A percentile compares a stretch with the other conserved stretches of the same genome.
Conservation (phyloP, 92 coral and sea anemone genomes). For the Epizoanthus fatuus region DNA sequence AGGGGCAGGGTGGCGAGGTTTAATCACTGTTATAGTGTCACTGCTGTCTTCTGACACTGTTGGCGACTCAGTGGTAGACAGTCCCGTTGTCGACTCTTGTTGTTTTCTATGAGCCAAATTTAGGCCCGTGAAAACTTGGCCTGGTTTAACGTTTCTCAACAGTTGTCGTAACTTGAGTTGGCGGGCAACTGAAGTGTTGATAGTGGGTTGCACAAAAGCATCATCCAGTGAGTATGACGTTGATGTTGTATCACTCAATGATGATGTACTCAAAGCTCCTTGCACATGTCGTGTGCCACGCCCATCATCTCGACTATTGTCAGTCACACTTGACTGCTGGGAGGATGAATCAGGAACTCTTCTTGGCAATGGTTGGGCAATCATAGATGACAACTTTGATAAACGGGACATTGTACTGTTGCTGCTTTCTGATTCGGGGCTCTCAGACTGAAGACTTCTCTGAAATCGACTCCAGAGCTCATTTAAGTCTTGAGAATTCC, state of each 20-base stretch:
- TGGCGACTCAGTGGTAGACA: slow-evolving; percentile 36
- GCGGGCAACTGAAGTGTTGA: slow-evolving; percentile 70
- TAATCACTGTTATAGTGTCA: slow-evolving; percentile 12
- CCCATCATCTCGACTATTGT: slow-evolving; percentile 36
- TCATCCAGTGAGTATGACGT: slow-evolving; percentile 69
- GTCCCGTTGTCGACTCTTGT: slow-evolving; percentile 45
- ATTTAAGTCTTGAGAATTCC: slow-evolving; percentile 68
- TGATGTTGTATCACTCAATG: slow-evolving; percentile 74
- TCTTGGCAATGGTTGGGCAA: slow-evolving; percentile 72
- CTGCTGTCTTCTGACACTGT: slow-evolving; percentile 40
- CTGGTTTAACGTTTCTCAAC: slow-evolving; percentile 70
- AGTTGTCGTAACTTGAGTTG: slow-evolving; percentile 76
- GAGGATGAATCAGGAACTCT: slow-evolving; percentile 56
- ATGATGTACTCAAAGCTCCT: slow-evolving; percentile 50
- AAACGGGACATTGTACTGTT: slow-evolving; percentile 72
- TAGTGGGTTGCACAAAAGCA: slow-evolving; percentile 62
- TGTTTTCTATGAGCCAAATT: slow-evolving; percentile 5
- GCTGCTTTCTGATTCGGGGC: slow-evolving; percentile 54
- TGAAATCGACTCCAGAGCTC: slow-evolving; percentile 83
- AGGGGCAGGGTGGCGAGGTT: background rate
- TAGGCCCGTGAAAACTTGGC: slow-evolving; percentile 39
- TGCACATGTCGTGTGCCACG: slow-evolving; percentile 39
- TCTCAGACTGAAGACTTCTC: slow-evolving; percentile 62
- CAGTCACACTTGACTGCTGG: slow-evolving; percentile 35
- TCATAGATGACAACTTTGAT: slow-evolving; percentile 75